Evolutionary conservation across 2,113 vertebrate species (phyloP).

Genomic region (Crotalus helleri): DNA sequence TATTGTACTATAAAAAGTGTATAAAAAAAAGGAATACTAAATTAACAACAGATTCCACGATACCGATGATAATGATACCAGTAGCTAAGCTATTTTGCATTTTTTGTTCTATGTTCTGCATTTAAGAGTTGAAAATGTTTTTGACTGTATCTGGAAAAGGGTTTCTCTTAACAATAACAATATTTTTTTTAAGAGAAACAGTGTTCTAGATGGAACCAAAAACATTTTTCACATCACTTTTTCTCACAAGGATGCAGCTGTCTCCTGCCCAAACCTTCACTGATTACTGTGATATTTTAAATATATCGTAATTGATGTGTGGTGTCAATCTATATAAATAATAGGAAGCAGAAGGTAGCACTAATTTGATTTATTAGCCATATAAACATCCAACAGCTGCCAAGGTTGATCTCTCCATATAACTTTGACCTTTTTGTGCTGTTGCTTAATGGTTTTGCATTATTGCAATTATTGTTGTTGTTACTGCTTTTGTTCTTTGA

Average conservation of each 20-base stretch:
- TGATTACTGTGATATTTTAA: not conserved
- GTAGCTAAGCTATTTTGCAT: not conserved
- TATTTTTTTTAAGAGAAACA: not conserved
- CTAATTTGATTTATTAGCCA: not conserved
- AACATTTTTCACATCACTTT: not conserved
- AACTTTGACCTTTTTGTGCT: conserved; percentile 36
- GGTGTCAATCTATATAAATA: conserved; percentile 16
- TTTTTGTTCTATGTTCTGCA: not conserved
- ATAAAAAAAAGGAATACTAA: not conserved
- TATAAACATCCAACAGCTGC: conserved; percentile 46
- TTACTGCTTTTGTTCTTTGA: not conserved
- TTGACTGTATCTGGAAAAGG: not conserved
- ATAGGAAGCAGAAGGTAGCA: conserved; percentile 49
- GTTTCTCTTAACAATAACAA: not conserved
- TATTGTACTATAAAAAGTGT: not conserved
- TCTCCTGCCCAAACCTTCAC: not conserved
- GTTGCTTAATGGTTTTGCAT: not conserved
- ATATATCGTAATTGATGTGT: not conserved
- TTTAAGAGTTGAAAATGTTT: not conserved
- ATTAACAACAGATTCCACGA: not conserved
- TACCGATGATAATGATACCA: not conserved
- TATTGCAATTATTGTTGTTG: not conserved
- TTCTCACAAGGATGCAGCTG: no score
- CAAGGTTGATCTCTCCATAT: not conserved
- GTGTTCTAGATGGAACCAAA: not conserved